Conservation (phyloP, 1,140 invertebrate genomes). For the Brachystomella parvula region DNA sequence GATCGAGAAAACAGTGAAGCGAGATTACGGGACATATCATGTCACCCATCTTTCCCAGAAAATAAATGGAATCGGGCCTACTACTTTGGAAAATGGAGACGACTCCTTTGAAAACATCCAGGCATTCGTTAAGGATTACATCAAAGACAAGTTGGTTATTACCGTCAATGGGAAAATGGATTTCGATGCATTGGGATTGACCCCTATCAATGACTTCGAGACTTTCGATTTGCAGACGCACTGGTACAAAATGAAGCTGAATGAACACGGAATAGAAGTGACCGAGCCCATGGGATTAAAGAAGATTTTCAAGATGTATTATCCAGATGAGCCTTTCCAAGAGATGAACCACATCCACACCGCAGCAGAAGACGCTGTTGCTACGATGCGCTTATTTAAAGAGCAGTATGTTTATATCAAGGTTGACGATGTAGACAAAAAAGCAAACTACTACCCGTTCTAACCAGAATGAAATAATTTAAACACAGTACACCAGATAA, state of each 20-base stretch:
- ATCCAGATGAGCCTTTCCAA: background rate
- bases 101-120: background rate
- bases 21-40: background rate
- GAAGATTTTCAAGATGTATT: background rate
- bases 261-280: background rate
- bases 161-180: background rate
- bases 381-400: background rate
- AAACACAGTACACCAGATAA: too few relatives aligned
- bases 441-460: background rate
- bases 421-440: background rate
- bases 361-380: background rate
- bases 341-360: background rate
- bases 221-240: background rate
- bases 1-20: background rate
- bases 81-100: background rate
- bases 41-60: background rate
- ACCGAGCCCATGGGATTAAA: background rate
- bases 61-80: background rate
- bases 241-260: background rate
- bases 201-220: background rate
- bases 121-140: background rate
- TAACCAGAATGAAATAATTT: background rate
- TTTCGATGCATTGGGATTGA: background rate
- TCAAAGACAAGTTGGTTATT: background rate
- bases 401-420: background rate